phyloP scores from a whole-genome alignment of 2,797 vertebrate genomes.

The Onychomys leucogaster region DNA sequence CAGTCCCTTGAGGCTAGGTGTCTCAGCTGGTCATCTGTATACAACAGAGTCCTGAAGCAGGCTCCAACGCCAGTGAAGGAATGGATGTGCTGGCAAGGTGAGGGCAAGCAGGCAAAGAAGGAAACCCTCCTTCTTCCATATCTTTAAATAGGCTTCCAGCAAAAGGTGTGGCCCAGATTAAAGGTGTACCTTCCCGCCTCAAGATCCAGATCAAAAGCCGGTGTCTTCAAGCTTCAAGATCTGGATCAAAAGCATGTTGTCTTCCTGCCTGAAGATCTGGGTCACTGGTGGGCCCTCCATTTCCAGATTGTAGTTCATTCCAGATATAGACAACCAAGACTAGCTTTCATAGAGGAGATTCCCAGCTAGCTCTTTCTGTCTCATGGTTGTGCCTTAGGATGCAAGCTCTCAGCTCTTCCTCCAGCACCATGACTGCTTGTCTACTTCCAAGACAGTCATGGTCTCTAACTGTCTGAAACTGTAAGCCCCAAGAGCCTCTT shows the following conservation, averaged over 20 bases:
- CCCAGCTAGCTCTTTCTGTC: too few relatives aligned
- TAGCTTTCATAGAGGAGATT: not conserved
- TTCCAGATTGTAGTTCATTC: not conserved
- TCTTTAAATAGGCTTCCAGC: not conserved
- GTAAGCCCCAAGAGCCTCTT: not conserved
- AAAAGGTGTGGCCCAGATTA: not conserved
- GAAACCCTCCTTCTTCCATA: not conserved
- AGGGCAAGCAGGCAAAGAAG: not conserved
- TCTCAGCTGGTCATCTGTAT: not conserved
- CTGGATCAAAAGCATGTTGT: not conserved
- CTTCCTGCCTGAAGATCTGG: not conserved
- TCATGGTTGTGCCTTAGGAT: not conserved
- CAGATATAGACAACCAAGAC: not conserved
- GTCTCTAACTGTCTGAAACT: not conserved
- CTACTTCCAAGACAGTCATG: not conserved
- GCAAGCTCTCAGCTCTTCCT: not conserved
- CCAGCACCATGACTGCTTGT: not conserved
- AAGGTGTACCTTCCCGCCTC: not conserved
- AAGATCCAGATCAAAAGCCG: not conserved
- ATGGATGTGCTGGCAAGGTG: not conserved
- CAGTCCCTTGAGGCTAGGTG: not conserved
- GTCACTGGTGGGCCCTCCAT: not conserved
- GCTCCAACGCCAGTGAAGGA: not conserved
- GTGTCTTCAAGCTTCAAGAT: not conserved
- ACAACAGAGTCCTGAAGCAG: not conserved